Base-by-base conservation (phyloP, 2,113 vertebrate genomes). In the Empidonax alnorum region DNA sequence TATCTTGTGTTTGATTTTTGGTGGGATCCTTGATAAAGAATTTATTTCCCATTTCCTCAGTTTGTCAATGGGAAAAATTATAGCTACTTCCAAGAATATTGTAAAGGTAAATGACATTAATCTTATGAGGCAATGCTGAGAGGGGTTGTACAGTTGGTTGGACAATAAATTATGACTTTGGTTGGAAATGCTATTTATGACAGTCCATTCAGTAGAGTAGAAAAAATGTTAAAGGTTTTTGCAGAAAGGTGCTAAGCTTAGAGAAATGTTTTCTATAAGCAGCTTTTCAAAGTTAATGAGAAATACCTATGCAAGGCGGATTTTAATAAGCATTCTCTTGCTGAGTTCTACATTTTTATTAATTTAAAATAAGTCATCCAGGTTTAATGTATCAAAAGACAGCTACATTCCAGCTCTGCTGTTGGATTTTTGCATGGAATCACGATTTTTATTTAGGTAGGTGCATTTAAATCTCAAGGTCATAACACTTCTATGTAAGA, bases 271-370 rank as follows among this genome's bases (percentile, higher is more conserved):
- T 94, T 83, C 72, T 90, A 14, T 81, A 92, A 94, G 86, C 59
- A 92, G 77, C 83, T 96, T 97, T 96, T 90, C 65, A 84, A 74
- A 90, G 44, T 79, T 92, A 95, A 86, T 88, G 76, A 96, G 90
- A 93, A 95, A 92, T 81, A 90, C 55, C 92, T 79, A 23, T 5
- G 7, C 92, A 92, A 96, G 79, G 72, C 39, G 61, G 72, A 89
- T 95, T 94, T 94, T 94, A 96, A 95, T 93, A 97, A 94, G 79
- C 88, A 87, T 96, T 93, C 49, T 84, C 49, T 92, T 95, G 94
- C 88, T 93, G 90, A 94, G 88, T 84, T 95, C 83, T 88, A 93
- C 8, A 62, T 74, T 93, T 81, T 93, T 28, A 84, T 94, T 93
- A 92, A 83, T 90, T 92, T 93, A 82, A 78, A 91, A 49, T n/a